These are phyloP conservation scores for Idaea dimidiata DNA, from an alignment of 2,888 invertebrate genomes.

Conservation along the genomic window DNA sequence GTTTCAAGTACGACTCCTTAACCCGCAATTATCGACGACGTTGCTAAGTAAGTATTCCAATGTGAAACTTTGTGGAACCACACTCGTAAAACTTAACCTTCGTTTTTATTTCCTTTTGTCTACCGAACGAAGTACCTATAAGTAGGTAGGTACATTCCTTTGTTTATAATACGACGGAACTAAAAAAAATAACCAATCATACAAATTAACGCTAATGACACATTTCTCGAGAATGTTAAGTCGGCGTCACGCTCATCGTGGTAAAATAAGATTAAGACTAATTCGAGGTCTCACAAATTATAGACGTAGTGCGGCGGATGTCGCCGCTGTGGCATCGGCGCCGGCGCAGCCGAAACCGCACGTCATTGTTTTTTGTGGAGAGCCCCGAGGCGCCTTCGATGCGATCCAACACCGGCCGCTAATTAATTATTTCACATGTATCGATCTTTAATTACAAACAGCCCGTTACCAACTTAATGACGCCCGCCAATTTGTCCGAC, in stretches of 20 bases:
- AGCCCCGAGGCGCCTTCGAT: constrained; percentile 64
- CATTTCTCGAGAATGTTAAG: constrained; percentile 64
- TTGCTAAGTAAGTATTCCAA: constrained; percentile 41
- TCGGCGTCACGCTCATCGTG: constrained; percentile 74
- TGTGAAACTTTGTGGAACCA: constrained; percentile 43
- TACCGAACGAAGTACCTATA: constrained; percentile 24
- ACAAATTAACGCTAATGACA: constrained; percentile 77
- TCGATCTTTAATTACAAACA: constrained; percentile 79
- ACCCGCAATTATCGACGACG: constrained; percentile 57
- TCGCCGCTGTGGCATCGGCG: constrained; percentile 70
- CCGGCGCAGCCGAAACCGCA: constrained; percentile 73
- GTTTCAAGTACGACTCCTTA: constrained; percentile 56
- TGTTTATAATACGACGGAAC: constrained; percentile 44
- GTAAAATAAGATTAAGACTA: constrained; percentile 74
- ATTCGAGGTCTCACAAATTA: constrained; percentile 79
- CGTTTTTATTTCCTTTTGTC: constrained; percentile 40
- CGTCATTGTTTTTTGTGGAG: constrained; percentile 79
- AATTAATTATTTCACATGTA: constrained; percentile 81
- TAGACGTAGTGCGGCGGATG: constrained; percentile 73
- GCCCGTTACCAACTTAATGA: constrained; percentile 74
- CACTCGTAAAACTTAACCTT: constrained; percentile 40
- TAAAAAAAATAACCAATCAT: constrained; percentile 63
- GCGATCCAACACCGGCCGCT: constrained; percentile 63
- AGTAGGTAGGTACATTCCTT: constrained; percentile 30
- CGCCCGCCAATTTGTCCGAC: constrained; percentile 75